Conservation (phyloP, 2,113 vertebrate genomes). For the Urocolius indicus region DNA sequence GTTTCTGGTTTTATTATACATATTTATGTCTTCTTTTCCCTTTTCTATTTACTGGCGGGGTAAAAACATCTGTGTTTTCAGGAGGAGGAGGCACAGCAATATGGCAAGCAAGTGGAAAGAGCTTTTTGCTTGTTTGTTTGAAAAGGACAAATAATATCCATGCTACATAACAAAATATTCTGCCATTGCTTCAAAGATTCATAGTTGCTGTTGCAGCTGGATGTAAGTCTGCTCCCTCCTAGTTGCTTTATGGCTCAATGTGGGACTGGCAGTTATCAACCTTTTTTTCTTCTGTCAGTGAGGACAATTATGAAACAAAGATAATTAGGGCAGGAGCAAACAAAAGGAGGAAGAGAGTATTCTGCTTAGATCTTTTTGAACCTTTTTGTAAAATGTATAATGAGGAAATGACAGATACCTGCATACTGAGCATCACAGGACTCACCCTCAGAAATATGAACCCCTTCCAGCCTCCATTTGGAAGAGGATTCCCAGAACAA, state of each 20-base stretch:
- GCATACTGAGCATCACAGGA: conserved; percentile 74
- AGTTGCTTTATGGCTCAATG: background rate
- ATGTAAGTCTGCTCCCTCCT: background rate
- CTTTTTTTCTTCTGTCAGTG: conserved; percentile 67
- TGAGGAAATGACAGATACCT: conserved; percentile 90
- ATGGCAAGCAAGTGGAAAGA: conserved; percentile 28
- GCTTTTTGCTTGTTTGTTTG: background rate
- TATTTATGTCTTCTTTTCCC: background rate
- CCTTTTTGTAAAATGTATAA: conserved; percentile 88
- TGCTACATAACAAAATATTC: background rate
- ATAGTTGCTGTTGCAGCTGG: background rate
- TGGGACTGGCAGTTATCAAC: conserved; percentile 19
- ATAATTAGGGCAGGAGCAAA: conserved; percentile 72
- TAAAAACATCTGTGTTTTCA: conserved; percentile 34
- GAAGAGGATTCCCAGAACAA: conserved; percentile 87
- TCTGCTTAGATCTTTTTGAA: conserved; percentile 88
- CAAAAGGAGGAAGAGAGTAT: conserved; percentile 79
- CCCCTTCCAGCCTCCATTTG: conserved; percentile 74
- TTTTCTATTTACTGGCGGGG: background rate
- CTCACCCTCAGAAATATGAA: conserved; percentile 82
- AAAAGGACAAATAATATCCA: conserved; percentile 1
- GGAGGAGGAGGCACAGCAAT: background rate
- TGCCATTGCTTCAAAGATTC: background rate
- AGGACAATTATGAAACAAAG: conserved; percentile 72
- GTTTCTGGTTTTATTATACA: conserved; percentile 30